Conservation (phyloP, 64 coral and sea anemone species). For the Dendrophyllia cribrosa region DNA sequence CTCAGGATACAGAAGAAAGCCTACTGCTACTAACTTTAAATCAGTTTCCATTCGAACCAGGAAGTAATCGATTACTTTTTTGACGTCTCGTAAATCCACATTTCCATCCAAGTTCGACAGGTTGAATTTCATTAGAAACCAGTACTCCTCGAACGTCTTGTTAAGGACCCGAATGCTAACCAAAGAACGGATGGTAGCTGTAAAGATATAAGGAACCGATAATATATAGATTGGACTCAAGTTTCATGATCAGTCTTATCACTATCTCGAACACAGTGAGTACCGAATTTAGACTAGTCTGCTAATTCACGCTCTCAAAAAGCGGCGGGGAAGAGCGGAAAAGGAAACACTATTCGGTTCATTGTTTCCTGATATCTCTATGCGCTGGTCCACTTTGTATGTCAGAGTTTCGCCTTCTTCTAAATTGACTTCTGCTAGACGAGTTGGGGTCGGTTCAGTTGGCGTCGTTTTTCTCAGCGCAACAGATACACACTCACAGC, state of each 20-base stretch:
- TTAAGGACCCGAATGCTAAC: not conserved
- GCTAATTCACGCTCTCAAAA: no score
- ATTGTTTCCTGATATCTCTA: not conserved
- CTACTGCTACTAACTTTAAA: no score
- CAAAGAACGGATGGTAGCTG: not conserved
- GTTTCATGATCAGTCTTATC: no score
- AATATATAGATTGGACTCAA: no score
- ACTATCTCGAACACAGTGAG: no score
- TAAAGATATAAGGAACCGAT: not conserved
- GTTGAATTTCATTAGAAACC: conserved; percentile 18
- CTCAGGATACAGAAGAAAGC: not conserved
- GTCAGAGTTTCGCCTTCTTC: conserved; percentile 20
- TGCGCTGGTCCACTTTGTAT: not conserved
- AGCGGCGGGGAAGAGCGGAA: no score
- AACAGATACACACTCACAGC: not conserved
- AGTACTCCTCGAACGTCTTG: conserved; percentile 25
- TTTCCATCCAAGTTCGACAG: not conserved
- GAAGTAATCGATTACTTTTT: not conserved
- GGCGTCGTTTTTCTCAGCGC: not conserved
- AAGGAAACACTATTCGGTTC: no score
- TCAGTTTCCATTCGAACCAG: not conserved
- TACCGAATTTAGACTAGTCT: no score
- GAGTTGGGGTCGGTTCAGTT: not conserved
- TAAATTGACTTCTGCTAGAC: not conserved
- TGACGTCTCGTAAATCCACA: not conserved